A percentile compares a stretch with the other conserved stretches of the same genome.
These are phyloP conservation scores for Petrolisthes manimaculis DNA, from an alignment of 2,888 invertebrate genomes.

Conservation along the genomic window DNA sequence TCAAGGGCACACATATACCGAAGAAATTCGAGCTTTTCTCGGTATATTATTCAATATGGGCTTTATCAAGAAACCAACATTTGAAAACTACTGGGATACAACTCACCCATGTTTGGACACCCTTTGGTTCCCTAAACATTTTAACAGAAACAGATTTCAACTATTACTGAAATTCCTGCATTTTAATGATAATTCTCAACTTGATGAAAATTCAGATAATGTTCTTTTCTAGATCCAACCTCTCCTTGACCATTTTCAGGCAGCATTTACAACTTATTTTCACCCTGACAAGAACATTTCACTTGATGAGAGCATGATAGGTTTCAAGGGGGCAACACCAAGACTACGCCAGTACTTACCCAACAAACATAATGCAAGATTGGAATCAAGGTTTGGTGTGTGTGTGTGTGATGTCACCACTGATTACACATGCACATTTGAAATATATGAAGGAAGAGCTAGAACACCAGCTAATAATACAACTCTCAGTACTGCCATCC, in stretches of 20 bases:
- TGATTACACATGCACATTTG: background rate
- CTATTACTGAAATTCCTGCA: background rate
- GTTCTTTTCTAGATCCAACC: background rate
- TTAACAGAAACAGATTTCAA: background rate
- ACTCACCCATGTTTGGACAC: background rate
- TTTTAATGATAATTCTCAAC: background rate
- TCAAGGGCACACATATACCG: background rate
- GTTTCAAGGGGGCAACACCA: background rate
- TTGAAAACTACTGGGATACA: background rate
- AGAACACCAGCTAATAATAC: too few species aligned
- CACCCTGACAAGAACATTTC: slow-evolving; percentile 1
- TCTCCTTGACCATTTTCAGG: background rate
- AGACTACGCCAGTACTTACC: background rate
- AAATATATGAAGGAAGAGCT: background rate
- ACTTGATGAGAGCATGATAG: background rate
- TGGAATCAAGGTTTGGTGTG: background rate
- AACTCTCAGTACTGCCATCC: too few species aligned
- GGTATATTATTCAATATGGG: background rate
- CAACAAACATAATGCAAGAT: background rate
- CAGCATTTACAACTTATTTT: background rate
- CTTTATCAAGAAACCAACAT: background rate
- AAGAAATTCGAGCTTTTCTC: background rate
- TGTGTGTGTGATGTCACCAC: background rate
- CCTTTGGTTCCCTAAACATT: background rate
- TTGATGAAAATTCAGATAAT: background rate